phyloP scores from a whole-genome alignment of 92 coral and sea anemone species.

The Porites evermanni region DNA sequence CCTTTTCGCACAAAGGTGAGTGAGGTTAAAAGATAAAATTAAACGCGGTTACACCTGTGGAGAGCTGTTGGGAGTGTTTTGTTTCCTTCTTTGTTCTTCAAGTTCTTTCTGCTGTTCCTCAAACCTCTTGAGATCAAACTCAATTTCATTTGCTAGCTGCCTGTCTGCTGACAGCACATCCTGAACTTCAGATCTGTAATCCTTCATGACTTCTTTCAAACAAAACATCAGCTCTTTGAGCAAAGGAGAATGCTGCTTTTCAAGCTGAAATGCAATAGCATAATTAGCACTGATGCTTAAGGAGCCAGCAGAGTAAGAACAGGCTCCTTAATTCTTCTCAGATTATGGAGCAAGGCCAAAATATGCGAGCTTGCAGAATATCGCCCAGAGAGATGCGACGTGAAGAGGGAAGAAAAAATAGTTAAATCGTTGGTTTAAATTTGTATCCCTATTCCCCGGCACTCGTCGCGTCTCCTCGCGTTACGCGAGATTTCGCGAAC shows the following conservation, averaged over 20 bases:
- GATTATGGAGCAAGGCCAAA: too few relatives aligned
- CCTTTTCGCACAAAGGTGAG: too few relatives aligned
- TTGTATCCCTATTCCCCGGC: too few relatives aligned
- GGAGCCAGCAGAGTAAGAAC: neutral
- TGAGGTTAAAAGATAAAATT: too few relatives aligned
- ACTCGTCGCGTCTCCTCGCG: too few relatives aligned
- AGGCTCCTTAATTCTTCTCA: too few relatives aligned
- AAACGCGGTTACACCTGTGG: conserved; percentile 39
- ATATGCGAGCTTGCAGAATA: too few relatives aligned
- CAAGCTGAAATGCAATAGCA: conserved; percentile 68
- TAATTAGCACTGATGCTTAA: neutral
- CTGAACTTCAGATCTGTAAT: conserved; percentile 95
- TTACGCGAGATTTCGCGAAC: too few relatives aligned
- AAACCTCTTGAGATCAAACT: conserved; percentile 96
- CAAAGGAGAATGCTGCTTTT: conserved; percentile 91
- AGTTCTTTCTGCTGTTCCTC: conserved; percentile 96
- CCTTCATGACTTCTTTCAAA: conserved; percentile 97
- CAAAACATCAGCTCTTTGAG: conserved; percentile 87
- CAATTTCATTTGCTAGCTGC: conserved; percentile 98
- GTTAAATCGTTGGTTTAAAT: too few relatives aligned
- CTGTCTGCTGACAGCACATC: conserved; percentile 95
- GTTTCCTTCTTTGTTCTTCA: conserved; percentile 70
- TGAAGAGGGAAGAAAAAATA: too few relatives aligned
- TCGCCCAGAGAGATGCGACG: too few relatives aligned
- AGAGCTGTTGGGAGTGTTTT: conserved; percentile 45